Conservation (phyloP, 2,797 vertebrate genomes). For the Poeciliopsis infans region DNA sequence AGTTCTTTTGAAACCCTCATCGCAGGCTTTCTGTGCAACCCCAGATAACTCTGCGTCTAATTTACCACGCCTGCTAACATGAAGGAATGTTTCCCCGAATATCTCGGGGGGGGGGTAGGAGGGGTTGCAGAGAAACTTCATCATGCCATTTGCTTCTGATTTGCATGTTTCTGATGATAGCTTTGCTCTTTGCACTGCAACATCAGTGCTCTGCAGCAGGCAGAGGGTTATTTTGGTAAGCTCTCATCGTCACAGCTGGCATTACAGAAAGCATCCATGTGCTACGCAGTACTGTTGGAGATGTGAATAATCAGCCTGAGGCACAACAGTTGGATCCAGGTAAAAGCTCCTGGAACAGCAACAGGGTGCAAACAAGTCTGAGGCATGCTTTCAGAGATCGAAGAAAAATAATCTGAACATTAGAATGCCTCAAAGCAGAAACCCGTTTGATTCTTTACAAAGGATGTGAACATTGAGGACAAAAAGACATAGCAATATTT, state of each 20-base stretch:
- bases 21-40: slow-evolving; percentile 26
- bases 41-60: slow-evolving; percentile 40
- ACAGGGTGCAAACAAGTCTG: slow-evolving; percentile 2
- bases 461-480: neutral
- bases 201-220: slow-evolving; percentile 47
- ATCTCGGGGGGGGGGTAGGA: neutral
- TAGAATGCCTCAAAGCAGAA: neutral
- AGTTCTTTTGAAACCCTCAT: slow-evolving; percentile 35
- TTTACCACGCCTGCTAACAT: slow-evolving; percentile 40
- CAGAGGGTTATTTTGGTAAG: slow-evolving; percentile 60
- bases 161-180: slow-evolving; percentile 50
- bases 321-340: slow-evolving; percentile 20
- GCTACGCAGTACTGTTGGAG: slow-evolving; percentile 54
- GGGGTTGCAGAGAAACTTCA: slow-evolving; percentile 8
- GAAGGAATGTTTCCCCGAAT: slow-evolving; percentile 47
- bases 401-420: neutral
- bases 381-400: neutral
- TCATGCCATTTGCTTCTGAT: slow-evolving; percentile 40
- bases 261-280: slow-evolving; percentile 54
- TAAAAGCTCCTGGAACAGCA: slow-evolving; percentile 6
- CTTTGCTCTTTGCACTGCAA: neutral
- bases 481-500: neutral
- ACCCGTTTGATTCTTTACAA: neutral
- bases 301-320: slow-evolving; percentile 35
- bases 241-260: slow-evolving; percentile 61